Conservation (phyloP, 2,797 vertebrate genomes). For the Enteromius radiatus region DNA sequence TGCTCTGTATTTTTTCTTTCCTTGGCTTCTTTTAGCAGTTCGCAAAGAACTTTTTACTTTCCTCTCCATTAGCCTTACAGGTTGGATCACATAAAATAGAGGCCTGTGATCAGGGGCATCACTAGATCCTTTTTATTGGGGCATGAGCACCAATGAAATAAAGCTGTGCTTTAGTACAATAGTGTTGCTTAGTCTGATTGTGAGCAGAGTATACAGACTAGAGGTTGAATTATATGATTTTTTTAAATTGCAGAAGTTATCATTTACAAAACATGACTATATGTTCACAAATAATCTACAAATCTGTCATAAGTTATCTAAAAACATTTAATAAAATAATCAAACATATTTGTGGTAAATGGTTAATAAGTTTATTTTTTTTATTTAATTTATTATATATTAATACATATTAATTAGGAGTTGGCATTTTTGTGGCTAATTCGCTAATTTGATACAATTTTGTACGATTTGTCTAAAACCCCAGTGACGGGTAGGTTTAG, state of each 20-base stretch:
- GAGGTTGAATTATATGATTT: neutral
- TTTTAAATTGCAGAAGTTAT: neutral
- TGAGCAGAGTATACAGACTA: neutral
- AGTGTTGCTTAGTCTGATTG: neutral
- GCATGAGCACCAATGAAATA: neutral
- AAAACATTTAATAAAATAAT: no score
- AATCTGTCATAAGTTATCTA: no score
- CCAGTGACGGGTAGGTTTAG: no score
- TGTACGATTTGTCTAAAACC: no score
- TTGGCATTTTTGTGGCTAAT: no score
- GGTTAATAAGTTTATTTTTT: no score
- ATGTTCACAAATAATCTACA: no score
- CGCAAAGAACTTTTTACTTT: slow-evolving; percentile 14
- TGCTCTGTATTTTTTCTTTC: slow-evolving; percentile 32
- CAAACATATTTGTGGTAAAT: no score
- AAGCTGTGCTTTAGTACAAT: neutral
- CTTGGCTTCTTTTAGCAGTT: slow-evolving; percentile 18
- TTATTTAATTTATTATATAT: no score
- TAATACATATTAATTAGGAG: no score
- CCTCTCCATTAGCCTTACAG: slow-evolving; percentile 4
- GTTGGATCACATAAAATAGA: slow-evolving; percentile 33
- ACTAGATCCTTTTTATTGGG: neutral
- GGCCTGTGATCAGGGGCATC: neutral
- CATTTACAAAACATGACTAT: no score
- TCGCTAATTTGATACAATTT: no score